Conservation (phyloP, 2,113 vertebrate genomes). For the Turdus rufiventris region DNA sequence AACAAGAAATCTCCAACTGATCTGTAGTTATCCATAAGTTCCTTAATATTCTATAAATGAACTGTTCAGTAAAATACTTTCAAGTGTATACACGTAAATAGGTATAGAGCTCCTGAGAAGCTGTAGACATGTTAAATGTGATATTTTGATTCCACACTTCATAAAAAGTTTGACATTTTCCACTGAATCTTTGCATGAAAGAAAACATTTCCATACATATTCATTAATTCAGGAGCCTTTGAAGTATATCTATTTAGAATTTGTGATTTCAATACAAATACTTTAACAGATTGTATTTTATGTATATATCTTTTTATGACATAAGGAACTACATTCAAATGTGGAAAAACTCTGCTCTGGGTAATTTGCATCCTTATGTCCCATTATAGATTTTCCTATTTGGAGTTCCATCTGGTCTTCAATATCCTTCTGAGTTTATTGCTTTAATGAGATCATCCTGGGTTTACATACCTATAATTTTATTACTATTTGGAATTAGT, state of each 20-base stretch:
- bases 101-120: not conserved
- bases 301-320: slow-evolving; percentile 70
- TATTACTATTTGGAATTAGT: slow-evolving; percentile 61
- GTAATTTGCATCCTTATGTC: slow-evolving; percentile 76
- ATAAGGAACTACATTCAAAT: slow-evolving; percentile 68
- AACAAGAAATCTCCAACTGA: not conserved
- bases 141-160: not conserved
- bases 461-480: slow-evolving; percentile 63
- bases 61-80: not conserved
- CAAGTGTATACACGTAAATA: not conserved
- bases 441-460: slow-evolving; percentile 70
- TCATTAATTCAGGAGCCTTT: slow-evolving; percentile 31
- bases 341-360: slow-evolving; percentile 65
- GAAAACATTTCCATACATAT: slow-evolving; percentile 44
- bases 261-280: slow-evolving; percentile 65
- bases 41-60: not conserved
- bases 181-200: slow-evolving; percentile 22
- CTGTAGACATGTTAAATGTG: not conserved
- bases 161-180: slow-evolving; percentile 19
- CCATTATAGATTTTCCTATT: slow-evolving; percentile 71
- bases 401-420: slow-evolving; percentile 74
- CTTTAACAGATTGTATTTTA: slow-evolving; percentile 77
- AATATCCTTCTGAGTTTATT: slow-evolving; percentile 66
- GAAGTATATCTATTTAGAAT: slow-evolving; percentile 55
- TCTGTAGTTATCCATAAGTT: not conserved